Conservation (phyloP, 2,888 invertebrate genomes). For the Laothoe populi region DNA sequence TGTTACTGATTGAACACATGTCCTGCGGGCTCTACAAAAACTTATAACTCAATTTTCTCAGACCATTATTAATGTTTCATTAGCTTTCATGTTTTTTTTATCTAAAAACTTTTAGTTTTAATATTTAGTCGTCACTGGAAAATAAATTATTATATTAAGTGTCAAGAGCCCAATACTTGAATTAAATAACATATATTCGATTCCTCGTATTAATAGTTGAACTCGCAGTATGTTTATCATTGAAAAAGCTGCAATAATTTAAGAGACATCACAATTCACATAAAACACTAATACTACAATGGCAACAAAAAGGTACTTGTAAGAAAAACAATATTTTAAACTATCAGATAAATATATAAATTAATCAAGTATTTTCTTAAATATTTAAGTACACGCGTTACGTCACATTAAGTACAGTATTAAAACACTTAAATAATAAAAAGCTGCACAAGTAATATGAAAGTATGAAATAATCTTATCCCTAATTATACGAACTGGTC, state of each 20-base stretch:
- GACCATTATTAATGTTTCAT: too few species aligned
- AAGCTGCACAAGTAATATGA: not conserved
- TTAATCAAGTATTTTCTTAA: constrained; percentile 14
- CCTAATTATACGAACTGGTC: constrained; percentile 19
- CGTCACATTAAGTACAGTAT: constrained; percentile 12
- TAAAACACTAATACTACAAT: constrained; percentile 21
- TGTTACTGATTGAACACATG: too few species aligned
- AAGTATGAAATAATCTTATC: not conserved
- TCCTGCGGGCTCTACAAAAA: too few species aligned
- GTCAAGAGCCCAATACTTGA: not conserved
- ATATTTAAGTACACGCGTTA: constrained; percentile 18
- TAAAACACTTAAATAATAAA: constrained; percentile 4
- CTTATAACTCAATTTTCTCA: too few species aligned
- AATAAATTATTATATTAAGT: too few species aligned
- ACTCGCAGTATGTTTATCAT: not conserved
- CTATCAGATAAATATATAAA: constrained; percentile 10
- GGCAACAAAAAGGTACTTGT: constrained; percentile 22
- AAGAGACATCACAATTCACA: constrained; percentile 15
- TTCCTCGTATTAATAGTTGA: not conserved
- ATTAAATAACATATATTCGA: not conserved
- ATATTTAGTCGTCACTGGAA: too few species aligned
- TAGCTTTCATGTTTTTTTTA: too few species aligned
- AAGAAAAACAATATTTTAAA: constrained; percentile 16
- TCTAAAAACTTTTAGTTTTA: too few species aligned
- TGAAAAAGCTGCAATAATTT: constrained; percentile 13